Evolutionary conservation across 2,113 vertebrate genomes (phyloP), one percentile per base, ranked within the genome.

Genomic region (Alaudala cheleensis): DNA sequence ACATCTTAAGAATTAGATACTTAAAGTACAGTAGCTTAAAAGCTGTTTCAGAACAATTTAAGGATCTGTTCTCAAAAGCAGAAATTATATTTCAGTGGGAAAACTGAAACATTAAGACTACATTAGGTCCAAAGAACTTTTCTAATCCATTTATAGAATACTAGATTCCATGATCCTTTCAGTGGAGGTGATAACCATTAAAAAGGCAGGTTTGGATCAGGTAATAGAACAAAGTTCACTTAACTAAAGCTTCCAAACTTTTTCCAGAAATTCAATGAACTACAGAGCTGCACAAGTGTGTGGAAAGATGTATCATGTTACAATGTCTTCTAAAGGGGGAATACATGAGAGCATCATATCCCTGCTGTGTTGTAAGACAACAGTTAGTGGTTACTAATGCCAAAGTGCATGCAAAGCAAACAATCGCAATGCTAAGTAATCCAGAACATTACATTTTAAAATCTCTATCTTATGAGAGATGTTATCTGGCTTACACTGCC

Each of bases 391-490:
- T 77, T 92, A 92, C 88, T 73, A 81, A 83, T 25, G 56, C 60
- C 21, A 3, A 76, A 94, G 29, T n/a, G 47, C 91, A 92, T 88
- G 90, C 96, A 97, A 90, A 93, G 67, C 91, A 93, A 90, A 70
- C 39, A 66, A 15, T 78, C 79, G 80, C 70, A 86, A 33, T 3
- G 45, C 47, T 51, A 62, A 44, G 60, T 62, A 81, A 92, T 47
- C 24, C 80, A 90, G 62, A 90, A 73, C 40, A 96, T 21, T 37
- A 62, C 58, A 92, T 39, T 77, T 83, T 74, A 8, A 37, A 33
- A 54, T 39, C 50, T 83, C 33, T 72, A 4, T 53, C 34, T 87
- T 70, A 53, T 2, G 4, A 85, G 44, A 91, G 74, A 88, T 58
- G 58, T 73, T 70, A 92, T 81, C 80, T 86, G 76, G 80, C 31